Base-by-base conservation (phyloP, 2,113 vertebrate genomes). In the Nerophis ophidion region DNA sequence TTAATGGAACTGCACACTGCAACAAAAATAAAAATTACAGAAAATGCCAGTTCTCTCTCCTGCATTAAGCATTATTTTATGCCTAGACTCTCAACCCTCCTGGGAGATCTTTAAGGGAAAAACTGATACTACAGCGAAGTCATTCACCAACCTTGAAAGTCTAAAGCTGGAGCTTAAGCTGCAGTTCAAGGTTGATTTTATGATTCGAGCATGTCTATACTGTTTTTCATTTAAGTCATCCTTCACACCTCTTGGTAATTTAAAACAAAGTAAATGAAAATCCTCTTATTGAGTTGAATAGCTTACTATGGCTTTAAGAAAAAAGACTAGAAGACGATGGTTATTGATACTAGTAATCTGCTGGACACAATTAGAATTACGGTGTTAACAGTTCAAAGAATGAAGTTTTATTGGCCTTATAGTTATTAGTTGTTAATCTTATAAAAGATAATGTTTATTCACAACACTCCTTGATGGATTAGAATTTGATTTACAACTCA, bases 151-250 rank as follows among this genome's bases (percentile, higher is more conserved):
- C 71, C 63, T 72, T 76, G 65, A 70, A 68, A 66, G 5, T 16
- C 5, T 51, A 69, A 49, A 48, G 19, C 50, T 63, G 26, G 40
- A 72, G 66, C 54, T 69, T 51, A n/a, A 53, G 62, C 26, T 26
- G 26, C 71, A 82, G 76, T 76, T 75, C 68, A 81, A 86, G 68
- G 71, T 78, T 63, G 66, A 83, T 77, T 66, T 74, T 73, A 61
- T 38, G 58, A 83, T 65, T 72, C 47, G 68, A 79, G 38, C 26
- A 17, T 63, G 59, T 76, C 54, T 58, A 44, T 73, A 57, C 17
- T 42, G 56, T 63, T 72, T 70, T 36, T 77, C 58, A 68, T 81
- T 78, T 70, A 69, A 54, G 49, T 67, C 63, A 76, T 63, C 62
- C 71, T 77, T 79, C 77, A 74, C 57, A 72, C 65, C 58, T 61